phyloP scores from a whole-genome alignment of 2,888 invertebrate genomes.

The Parnassius orleans region DNA sequence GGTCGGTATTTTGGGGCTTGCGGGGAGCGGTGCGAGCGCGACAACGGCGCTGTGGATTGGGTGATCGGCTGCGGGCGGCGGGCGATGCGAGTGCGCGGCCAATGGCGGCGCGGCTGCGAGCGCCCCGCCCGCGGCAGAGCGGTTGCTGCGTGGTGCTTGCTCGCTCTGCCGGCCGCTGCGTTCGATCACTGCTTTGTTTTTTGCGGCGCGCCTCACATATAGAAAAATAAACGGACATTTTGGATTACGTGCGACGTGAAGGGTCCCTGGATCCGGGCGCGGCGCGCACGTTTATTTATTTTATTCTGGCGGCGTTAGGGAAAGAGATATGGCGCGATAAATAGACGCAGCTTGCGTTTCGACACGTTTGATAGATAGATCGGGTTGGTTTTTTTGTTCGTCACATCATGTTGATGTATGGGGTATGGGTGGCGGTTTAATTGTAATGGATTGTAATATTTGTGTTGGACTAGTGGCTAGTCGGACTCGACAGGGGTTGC shows the following conservation, averaged over 20 bases:
- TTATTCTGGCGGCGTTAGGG: conserved; percentile 70
- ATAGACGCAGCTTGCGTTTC: conserved; percentile 64
- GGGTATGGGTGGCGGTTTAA: neutral
- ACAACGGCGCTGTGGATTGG: conserved; percentile 53
- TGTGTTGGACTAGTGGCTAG: too few relatives aligned
- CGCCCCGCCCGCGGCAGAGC: conserved; percentile 59
- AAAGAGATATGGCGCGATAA: conserved; percentile 73
- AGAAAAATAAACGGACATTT: conserved; percentile 80
- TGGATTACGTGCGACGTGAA: conserved; percentile 66
- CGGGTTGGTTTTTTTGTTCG: conserved; percentile 34
- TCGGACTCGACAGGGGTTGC: too few relatives aligned
- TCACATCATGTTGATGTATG: conserved; percentile 13
- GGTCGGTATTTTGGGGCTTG: conserved; percentile 72
- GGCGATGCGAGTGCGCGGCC: conserved; percentile 53
- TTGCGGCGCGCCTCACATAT: conserved; percentile 63
- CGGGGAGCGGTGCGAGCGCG: conserved; percentile 52
- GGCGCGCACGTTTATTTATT: conserved; percentile 69
- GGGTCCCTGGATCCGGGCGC: conserved; percentile 74
- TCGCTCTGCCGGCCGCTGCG: conserved; percentile 54
- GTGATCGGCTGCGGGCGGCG: conserved; percentile 58
- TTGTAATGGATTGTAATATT: neutral
- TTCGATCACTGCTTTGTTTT: conserved; percentile 68
- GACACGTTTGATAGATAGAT: conserved; percentile 26
- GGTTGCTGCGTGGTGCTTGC: conserved; percentile 43
- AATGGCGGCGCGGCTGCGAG: conserved; percentile 55